These are phyloP conservation scores for Thaleichthys pacificus DNA, from an alignment of 2,797 vertebrate species.

Conservation along the genomic window DNA sequence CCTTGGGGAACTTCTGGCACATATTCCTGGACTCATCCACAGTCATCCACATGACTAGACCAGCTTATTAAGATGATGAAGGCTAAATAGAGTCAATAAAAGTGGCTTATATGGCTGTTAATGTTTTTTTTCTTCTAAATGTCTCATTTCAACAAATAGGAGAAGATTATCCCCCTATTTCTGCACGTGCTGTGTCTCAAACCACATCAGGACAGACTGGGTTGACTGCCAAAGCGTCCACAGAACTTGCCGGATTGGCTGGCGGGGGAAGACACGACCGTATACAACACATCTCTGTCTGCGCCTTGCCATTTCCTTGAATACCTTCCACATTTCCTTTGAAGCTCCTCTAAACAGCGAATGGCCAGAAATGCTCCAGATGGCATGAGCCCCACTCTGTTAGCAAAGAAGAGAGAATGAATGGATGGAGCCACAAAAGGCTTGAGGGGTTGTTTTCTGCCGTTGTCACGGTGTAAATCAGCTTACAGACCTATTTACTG, in stretches of 20 bases:
- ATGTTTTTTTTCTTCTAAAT: not conserved
- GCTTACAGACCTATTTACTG: conserved; percentile 8
- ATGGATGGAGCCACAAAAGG: not conserved
- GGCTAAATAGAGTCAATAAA: not conserved
- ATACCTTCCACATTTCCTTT: not conserved
- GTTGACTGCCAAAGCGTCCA: not conserved
- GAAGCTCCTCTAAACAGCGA: not conserved
- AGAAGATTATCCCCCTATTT: not conserved
- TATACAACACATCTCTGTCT: conserved; percentile 6
- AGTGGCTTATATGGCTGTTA: not conserved
- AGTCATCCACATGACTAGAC: not conserved
- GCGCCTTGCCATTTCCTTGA: not conserved
- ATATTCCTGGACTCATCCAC: not conserved
- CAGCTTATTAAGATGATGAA: not conserved
- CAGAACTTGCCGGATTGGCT: not conserved
- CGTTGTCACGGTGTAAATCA: conserved; percentile 2
- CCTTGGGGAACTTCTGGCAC: not conserved
- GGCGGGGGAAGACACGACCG: not conserved
- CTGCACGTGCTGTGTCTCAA: not conserved
- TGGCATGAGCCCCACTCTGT: not conserved
- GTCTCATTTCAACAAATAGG: not conserved
- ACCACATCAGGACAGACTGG: not conserved
- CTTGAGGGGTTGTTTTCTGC: not conserved
- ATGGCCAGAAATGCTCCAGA: not conserved
- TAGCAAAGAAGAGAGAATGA: not conserved